phyloP scores from a whole-genome alignment of 64 coral and sea anemone species.

The Actinia tenebrosa region DNA sequence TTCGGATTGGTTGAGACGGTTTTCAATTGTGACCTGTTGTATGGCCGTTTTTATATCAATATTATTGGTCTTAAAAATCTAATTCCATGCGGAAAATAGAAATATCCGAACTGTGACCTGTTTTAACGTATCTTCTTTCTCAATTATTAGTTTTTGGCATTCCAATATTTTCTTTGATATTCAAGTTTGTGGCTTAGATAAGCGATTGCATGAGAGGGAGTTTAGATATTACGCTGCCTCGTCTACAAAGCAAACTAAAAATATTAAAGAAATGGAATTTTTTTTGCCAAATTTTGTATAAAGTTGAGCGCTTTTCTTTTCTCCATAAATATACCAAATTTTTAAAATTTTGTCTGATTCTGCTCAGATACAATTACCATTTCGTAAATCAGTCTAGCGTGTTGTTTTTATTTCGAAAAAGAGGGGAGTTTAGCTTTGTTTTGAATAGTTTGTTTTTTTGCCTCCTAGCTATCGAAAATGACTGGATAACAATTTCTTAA shows the following conservation, averaged over 20 bases:
- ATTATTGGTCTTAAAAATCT: neutral
- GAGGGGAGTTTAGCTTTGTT: no score
- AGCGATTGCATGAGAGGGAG: no score
- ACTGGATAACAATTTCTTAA: no score
- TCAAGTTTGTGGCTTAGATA: no score
- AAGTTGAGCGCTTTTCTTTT: neutral
- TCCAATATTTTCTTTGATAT: no score
- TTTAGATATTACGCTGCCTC: no score
- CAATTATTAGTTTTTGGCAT: neutral
- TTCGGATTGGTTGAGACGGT: neutral
- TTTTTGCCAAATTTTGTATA: neutral
- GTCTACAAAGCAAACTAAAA: no score
- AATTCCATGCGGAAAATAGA: neutral
- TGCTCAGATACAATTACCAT: neutral
- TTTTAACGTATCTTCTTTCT: neutral
- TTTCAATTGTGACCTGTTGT: neutral
- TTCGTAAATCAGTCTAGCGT: neutral
- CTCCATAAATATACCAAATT: neutral
- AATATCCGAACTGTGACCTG: neutral
- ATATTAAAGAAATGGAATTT: no score
- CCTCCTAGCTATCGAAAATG: no score
- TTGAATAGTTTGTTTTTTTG: no score
- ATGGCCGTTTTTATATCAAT: neutral
- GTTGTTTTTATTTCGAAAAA: no score
- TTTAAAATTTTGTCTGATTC: no score